Conservation (phyloP, 2,888 invertebrate species). For the Anthophora plumipes region DNA sequence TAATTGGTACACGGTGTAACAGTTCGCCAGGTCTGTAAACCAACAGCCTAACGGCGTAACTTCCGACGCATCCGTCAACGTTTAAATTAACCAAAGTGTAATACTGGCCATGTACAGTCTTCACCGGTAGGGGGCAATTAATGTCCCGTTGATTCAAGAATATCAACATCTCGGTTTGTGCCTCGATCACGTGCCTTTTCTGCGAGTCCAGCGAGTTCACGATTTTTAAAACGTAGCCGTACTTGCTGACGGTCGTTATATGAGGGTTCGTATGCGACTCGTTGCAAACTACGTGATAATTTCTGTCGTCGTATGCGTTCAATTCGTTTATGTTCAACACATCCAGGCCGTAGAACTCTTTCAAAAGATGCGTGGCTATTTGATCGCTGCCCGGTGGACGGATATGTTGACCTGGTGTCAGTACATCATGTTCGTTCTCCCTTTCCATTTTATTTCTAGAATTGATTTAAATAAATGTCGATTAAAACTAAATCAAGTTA, state of each 20-base stretch:
- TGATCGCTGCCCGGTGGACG: slow-evolving; percentile 86
- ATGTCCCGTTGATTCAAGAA: slow-evolving; percentile 88
- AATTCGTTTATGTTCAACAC: slow-evolving; percentile 87
- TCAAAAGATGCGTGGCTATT: slow-evolving; percentile 86
- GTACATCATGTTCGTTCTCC: slow-evolving; percentile 43
- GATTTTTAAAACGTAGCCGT: slow-evolving; percentile 93
- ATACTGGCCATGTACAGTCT: slow-evolving; percentile 88
- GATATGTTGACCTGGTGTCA: slow-evolving; percentile 87
- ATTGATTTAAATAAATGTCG: not conserved
- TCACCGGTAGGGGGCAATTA: slow-evolving; percentile 89
- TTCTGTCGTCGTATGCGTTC: slow-evolving; percentile 92
- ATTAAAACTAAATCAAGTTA: not conserved
- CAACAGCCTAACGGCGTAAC: slow-evolving; percentile 91
- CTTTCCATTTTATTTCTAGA: slow-evolving; percentile 14
- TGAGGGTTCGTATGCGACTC: slow-evolving; percentile 88
- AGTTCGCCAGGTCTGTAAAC: slow-evolving; percentile 91
- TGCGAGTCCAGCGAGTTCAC: slow-evolving; percentile 93
- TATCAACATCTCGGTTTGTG: slow-evolving; percentile 90
- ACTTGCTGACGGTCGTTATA: slow-evolving; percentile 85
- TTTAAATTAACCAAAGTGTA: slow-evolving; percentile 85
- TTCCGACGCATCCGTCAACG: slow-evolving; percentile 80
- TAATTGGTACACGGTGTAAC: slow-evolving; percentile 87
- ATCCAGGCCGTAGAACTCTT: slow-evolving; percentile 88
- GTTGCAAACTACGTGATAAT: slow-evolving; percentile 89
- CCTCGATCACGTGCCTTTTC: slow-evolving; percentile 89